Percentiles rank a stretch among this genome's conserved stretches.
Evolutionary conservation across 2,797 vertebrate species (phyloP).

Genomic region (Rhinophrynus dorsalis): DNA sequence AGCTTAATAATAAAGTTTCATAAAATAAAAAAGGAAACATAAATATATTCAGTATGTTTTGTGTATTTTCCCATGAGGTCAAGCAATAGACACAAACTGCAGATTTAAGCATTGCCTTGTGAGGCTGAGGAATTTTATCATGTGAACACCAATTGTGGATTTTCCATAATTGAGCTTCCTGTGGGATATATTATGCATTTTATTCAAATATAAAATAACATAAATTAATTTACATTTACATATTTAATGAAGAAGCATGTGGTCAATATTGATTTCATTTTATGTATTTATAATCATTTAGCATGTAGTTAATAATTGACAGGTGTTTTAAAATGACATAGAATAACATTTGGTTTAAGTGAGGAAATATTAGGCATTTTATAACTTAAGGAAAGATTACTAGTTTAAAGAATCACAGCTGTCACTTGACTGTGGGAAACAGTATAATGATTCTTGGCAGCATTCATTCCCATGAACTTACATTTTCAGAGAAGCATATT

Average conservation of each 20-base stretch:
- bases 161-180: too few relatives aligned
- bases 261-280: background rate
- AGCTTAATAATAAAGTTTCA: too few relatives aligned
- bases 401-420: conserved; percentile 88
- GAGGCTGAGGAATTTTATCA: too few relatives aligned
- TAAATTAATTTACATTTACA: background rate
- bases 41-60: too few relatives aligned
- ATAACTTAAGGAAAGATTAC: conserved; percentile 10
- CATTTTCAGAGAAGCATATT: conserved; percentile 78
- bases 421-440: conserved; percentile 94
- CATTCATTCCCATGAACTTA: conserved; percentile 95
- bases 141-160: too few relatives aligned
- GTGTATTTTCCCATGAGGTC: too few relatives aligned
- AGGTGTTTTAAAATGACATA: background rate
- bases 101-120: too few relatives aligned
- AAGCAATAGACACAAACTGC: too few relatives aligned
- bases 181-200: too few relatives aligned
- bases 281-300: background rate
- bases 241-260: background rate
- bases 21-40: too few relatives aligned
- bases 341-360: background rate
- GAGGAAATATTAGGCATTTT: background rate
- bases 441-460: conserved; percentile 85
- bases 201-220: too few relatives aligned
- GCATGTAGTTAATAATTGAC: background rate